Evolutionary conservation across 2,113 vertebrate genomes (phyloP).

Genomic region (Diadophis punctatus): DNA sequence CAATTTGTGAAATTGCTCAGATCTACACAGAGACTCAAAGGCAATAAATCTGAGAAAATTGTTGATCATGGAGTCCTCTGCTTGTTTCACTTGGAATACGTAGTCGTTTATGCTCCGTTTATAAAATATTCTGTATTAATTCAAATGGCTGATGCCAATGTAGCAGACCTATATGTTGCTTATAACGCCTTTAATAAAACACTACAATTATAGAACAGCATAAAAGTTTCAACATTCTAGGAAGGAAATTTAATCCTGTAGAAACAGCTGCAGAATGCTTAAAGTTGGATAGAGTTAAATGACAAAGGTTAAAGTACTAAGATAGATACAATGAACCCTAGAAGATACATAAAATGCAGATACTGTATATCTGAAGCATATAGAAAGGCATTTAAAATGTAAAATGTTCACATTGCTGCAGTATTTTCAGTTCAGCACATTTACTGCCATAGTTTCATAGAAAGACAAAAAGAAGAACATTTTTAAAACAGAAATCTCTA

Average conservation of each 20-base stretch:
- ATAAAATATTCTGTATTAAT: constrained; percentile 16
- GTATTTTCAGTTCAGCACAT: neutral
- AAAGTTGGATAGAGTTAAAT: neutral
- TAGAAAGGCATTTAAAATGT: constrained; percentile 8
- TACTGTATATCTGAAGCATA: neutral
- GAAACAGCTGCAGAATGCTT: neutral
- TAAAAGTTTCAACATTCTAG: neutral
- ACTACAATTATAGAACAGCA: neutral
- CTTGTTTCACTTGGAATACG: neutral
- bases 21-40: constrained; percentile 2
- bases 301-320: constrained; percentile 8
- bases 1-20: constrained; percentile 40
- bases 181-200: constrained; percentile 5
- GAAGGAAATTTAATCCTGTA: neutral
- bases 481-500: neutral
- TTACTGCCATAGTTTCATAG: neutral
- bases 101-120: constrained; percentile 10
- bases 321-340: constrained; percentile 5
- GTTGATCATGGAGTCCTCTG: neutral
- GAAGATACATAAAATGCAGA: neutral
- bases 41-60: constrained; percentile 32
- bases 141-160: neutral
- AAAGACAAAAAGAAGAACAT: neutral
- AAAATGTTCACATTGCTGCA: neutral
- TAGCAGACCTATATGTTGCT: neutral